phyloP scores from a whole-genome alignment of 53 echinoderm and acorn worm species.

The Hippasteria phrygiana region DNA sequence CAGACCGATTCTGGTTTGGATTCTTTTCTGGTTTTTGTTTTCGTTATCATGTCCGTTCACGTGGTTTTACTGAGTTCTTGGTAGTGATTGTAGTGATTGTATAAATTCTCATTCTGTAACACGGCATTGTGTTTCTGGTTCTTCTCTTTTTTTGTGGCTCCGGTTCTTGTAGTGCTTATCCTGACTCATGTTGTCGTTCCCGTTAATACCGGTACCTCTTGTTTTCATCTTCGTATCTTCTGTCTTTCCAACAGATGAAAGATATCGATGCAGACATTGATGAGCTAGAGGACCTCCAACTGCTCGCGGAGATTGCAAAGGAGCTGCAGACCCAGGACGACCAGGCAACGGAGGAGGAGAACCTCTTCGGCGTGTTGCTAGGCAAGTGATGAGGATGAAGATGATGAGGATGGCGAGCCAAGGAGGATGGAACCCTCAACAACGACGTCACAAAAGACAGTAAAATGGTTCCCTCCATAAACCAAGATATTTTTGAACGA shows the following conservation, averaged over 20 bases:
- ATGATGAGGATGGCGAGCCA: background rate
- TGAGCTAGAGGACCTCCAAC: slow-evolving; percentile 28
- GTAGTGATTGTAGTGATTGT: too few relatives aligned
- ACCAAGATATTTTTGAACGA: background rate
- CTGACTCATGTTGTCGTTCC: background rate
- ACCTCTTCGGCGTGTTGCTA: slow-evolving; percentile 9
- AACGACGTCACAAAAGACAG: slow-evolving; percentile 41
- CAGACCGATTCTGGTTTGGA: too few relatives aligned
- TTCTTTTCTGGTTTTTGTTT: too few relatives aligned
- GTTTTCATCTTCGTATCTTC: background rate
- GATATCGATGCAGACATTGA: slow-evolving; percentile 19
- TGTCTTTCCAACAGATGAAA: slow-evolving; percentile 2
- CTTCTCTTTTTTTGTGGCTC: too few relatives aligned
- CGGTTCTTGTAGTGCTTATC: background rate
- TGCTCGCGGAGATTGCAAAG: slow-evolving; percentile 13
- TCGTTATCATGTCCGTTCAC: too few relatives aligned
- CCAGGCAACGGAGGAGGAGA: background rate
- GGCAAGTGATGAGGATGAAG: background rate
- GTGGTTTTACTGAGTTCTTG: too few relatives aligned
- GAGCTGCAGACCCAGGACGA: slow-evolving; percentile 12
- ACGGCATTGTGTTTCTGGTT: too few relatives aligned
- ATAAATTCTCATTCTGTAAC: too few relatives aligned
- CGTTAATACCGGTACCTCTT: background rate
- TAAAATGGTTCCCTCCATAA: slow-evolving; percentile 36
- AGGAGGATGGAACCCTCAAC: background rate